Conservation (phyloP, 1,140 invertebrate genomes). For the Nephila pilipes region DNA sequence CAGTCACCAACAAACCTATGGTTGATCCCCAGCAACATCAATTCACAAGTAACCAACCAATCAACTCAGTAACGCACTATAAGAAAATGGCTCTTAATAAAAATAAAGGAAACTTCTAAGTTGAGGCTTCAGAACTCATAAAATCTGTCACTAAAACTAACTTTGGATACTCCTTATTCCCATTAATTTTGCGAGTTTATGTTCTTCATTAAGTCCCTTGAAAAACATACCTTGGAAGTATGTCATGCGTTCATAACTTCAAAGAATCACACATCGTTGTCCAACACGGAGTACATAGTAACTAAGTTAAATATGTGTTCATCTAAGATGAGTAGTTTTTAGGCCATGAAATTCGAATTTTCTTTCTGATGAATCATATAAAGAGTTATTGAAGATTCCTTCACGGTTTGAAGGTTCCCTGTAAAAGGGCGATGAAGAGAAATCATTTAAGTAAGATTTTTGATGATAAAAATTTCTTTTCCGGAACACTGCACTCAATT, state of each 20-base stretch:
- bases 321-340: background rate
- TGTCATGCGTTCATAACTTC: background rate
- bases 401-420: background rate
- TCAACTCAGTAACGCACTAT: no score
- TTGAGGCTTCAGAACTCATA: no score
- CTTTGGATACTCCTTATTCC: background rate
- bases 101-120: no score
- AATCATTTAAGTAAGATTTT: background rate
- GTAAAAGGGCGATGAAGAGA: background rate
- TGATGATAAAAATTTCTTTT: background rate
- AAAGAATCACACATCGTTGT: background rate
- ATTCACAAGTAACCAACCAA: no score
- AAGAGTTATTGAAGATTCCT: background rate
- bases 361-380: constrained; percentile 7
- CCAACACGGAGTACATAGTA: background rate
- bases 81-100: no score
- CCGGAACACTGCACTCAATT: background rate
- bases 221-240: background rate
- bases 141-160: background rate
- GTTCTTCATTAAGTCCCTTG: background rate
- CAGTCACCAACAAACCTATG: no score
- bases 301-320: background rate
- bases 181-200: background rate
- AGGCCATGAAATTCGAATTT: background rate
- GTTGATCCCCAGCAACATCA: no score